Base-by-base conservation (phyloP, 1,140 invertebrate genomes). In the Plodia interpunctella region DNA sequence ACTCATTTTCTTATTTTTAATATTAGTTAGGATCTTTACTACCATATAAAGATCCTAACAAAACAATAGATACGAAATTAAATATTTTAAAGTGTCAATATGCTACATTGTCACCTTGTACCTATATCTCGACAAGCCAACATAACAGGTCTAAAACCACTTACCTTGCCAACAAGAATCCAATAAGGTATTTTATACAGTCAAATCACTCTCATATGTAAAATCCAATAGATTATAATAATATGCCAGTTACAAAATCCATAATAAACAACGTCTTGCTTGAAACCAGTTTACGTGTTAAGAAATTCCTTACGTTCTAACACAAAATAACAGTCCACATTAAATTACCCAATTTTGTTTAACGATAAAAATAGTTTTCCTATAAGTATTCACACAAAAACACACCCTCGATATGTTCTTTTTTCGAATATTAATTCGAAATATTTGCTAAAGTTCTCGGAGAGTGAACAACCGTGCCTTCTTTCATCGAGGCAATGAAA, bases 111-210 rank as follows among this genome's bases (percentile, higher is more conserved):
- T 44, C 1, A 44, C 38, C 38, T 44, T 44, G 38, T 6, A 15
- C 15, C 13, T 3, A 44, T 44, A 44, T 15, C 38, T 44, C 2
- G 38, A 44, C 38, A 15, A 44, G 13, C 19, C 20, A 62, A 20
- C 38, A 38, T 55, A 28, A 54, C 18, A 21, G 15, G 50, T 8
- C 25, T 25, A 6, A 15, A 54, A 54, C 21, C 49, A 65, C 74
- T 76, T 55, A 76, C 74, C 68, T 76, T 67, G 67, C 62, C 58
- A 65, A 64, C 52, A 49, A 59, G 65, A 70, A 65, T 76, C 71
- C 71, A 74, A 65, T 59, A 52, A 60, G 61, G 69, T 58, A n/a
- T 44, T 15, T 44, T 44, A 3, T 44, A 44, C 38, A 44, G 38
- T 44, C 38, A 44, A 44, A 44, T 15, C 38, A 44, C 38, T 11